Percentiles rank a stretch among this genome's conserved stretches.
These are phyloP conservation scores for Periophthalmus modestus DNA, from an alignment of 2,113 vertebrate genomes.

Conservation along the genomic window DNA sequence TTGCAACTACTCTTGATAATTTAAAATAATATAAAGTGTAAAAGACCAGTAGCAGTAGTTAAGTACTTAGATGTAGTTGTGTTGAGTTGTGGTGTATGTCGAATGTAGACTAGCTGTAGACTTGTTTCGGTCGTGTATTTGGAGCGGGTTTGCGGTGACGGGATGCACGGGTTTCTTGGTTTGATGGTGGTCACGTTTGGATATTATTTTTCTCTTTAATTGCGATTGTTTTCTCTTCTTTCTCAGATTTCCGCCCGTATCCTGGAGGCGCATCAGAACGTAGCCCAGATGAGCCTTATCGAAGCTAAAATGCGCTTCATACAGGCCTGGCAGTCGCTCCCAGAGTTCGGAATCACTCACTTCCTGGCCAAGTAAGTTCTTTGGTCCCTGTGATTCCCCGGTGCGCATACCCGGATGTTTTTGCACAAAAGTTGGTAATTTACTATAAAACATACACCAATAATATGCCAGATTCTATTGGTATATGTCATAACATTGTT, in stretches of 20 bases:
- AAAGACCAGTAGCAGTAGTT: neutral
- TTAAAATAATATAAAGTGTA: too few relatives aligned
- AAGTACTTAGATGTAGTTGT: neutral
- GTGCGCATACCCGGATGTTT: too few relatives aligned
- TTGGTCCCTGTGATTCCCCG: neutral
- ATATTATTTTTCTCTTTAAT: neutral
- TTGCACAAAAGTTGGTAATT: too few relatives aligned
- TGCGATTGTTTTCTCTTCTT: neutral
- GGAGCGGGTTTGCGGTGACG: constrained; percentile 31
- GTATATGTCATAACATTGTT: neutral
- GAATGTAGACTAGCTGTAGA: too few relatives aligned
- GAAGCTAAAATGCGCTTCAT: constrained; percentile 99
- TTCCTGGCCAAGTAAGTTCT: constrained; percentile 89
- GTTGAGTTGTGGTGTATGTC: too few relatives aligned
- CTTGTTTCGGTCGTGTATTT: neutral
- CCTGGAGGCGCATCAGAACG: constrained; percentile 97
- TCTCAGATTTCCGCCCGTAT: constrained; percentile 93
- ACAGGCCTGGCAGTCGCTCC: constrained; percentile 97
- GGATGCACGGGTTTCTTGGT: constrained; percentile 26
- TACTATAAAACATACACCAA: too few relatives aligned
- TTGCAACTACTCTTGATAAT: too few relatives aligned
- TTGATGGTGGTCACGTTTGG: neutral
- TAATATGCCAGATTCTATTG: too few relatives aligned
- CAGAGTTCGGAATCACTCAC: constrained; percentile 98
- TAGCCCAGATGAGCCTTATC: constrained; percentile 98